Evolutionary conservation across 2,113 vertebrate genomes (phyloP), one percentile per base, ranked within the genome.

Genomic region (Gulo gulo): DNA sequence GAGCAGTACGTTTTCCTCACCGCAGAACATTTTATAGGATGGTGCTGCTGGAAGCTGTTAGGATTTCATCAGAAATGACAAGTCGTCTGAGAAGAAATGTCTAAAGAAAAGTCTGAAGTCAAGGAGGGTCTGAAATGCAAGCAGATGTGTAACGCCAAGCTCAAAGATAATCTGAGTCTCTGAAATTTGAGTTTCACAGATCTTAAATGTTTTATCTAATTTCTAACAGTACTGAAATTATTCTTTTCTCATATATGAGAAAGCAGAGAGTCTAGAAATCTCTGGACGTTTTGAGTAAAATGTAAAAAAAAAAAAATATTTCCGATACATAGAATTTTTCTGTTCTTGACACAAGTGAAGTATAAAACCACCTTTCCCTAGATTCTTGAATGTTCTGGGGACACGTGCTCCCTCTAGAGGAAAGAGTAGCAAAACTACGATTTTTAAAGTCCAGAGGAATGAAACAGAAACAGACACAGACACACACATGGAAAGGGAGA

Each of bases 371-470:
- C 39, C 21, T 34, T 88, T 95, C 20, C 69, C 92, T 79, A 97
- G 88, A 91, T 65, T 95, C 24, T 24, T 69, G 63, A 71, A 55
- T 82, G 63, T 94, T 93, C 26, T 47, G 11, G 76, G 34, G 39
- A 47, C 29, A 52, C 1, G n/a, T 92, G 94, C 76, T 92, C 94
- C 94, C 84, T 97, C 95, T 95, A 95, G 95, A 96, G 83, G 93
- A 52, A 78, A 69, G 11, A 78, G 31, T 12, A 50, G 45, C n/a
- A 21, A 93, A 80, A 80, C 8, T n/a, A 61, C 87, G 55, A 82
- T 39, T 79, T 90, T 93, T 61, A 78, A 47, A 88, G 65, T 18
- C 71, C 61, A 31, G 10, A 61, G 78, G 45, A 26, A 3, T 45
- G 4, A 31, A 20, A 80, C 24, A 42, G 24, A 78, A 5, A 69